These are phyloP conservation scores for Lepidonotus clava DNA, from an alignment of 2,888 invertebrate species.

Conservation along the genomic window DNA sequence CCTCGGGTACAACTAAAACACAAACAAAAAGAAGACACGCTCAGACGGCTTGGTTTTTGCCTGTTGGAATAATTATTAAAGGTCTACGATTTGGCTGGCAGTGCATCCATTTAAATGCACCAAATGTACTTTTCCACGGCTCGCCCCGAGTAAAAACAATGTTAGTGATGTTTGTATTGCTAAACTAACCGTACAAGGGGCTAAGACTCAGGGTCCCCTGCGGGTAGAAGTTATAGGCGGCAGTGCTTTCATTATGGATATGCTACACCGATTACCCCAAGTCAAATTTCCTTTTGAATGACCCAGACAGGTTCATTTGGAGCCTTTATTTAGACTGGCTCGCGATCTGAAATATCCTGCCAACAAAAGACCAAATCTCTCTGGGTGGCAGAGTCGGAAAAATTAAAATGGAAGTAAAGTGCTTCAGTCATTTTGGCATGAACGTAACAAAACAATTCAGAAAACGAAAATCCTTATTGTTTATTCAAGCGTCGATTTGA, in stretches of 20 bases:
- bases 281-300: not conserved
- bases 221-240: too few relatives aligned
- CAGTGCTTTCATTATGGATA: conserved; percentile 4
- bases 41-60: too few relatives aligned
- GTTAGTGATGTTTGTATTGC: not conserved
- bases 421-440: not conserved
- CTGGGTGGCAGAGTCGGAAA: not conserved
- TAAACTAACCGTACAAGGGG: not conserved
- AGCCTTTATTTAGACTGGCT: conserved; percentile 3
- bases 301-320: not conserved
- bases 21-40: too few relatives aligned
- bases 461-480: too few relatives aligned
- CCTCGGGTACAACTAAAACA: too few relatives aligned
- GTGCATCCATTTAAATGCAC: too few relatives aligned
- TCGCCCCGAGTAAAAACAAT: too few relatives aligned
- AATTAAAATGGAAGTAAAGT: not conserved
- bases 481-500: too few relatives aligned
- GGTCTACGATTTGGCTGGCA: too few relatives aligned
- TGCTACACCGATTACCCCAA: not conserved
- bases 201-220: not conserved
- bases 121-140: too few relatives aligned
- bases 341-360: not conserved
- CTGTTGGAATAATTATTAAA: too few relatives aligned
- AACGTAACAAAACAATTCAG: not conserved
- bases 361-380: not conserved